phyloP scores from a whole-genome alignment of 2,797 vertebrate genomes.

The Steatocranus sp. region DNA sequence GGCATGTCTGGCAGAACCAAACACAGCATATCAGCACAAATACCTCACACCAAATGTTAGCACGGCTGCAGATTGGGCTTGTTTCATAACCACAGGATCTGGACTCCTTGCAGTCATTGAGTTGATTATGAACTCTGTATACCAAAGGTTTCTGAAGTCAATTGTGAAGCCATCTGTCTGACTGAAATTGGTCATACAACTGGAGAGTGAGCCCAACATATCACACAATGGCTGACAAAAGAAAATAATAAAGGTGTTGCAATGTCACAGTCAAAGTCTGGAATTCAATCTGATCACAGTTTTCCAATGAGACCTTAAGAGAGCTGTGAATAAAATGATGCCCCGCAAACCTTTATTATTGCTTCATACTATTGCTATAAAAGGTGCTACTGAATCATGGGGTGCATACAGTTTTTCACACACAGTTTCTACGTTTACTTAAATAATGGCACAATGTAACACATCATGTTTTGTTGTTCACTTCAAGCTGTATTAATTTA shows the following conservation, averaged over 20 bases:
- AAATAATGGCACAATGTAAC: not conserved
- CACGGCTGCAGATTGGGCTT: fast-evolving
- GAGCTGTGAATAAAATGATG: not conserved
- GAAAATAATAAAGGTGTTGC: not conserved
- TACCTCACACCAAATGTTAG: not conserved
- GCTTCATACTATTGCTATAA: not conserved
- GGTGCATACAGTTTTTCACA: not conserved
- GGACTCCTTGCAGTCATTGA: not conserved
- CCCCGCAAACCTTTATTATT: not conserved
- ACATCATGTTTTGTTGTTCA: not conserved
- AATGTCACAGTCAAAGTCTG: fast-evolving
- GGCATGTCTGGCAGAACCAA: not conserved
- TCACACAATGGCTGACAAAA: not conserved
- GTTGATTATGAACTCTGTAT: not conserved
- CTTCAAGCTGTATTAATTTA: not conserved
- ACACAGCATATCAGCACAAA: not conserved
- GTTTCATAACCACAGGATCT: not conserved
- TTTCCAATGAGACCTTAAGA: not conserved
- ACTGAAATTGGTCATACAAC: not conserved
- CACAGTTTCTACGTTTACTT: not conserved
- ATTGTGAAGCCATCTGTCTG: not conserved
- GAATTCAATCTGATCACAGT: not conserved
- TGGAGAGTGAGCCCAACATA: not conserved
- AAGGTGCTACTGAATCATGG: not conserved
- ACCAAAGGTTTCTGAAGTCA: not conserved